A percentile compares a stretch with the other conserved stretches of the same genome.
phyloP scores from a whole-genome alignment of 2,888 invertebrate genomes.

The Chalcis sispes region DNA sequence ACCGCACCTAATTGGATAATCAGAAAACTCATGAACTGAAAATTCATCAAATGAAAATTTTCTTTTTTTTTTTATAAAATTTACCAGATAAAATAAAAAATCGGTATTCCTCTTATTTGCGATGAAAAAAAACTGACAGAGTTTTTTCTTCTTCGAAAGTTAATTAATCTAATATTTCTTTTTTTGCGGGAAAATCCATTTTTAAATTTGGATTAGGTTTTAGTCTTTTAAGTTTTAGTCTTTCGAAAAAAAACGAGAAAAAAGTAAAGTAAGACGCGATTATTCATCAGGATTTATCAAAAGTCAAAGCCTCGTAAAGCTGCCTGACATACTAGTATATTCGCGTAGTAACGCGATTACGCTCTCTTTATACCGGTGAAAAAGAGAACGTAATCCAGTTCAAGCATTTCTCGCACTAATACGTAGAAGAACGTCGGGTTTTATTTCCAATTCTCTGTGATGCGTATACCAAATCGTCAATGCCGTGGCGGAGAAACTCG shows the following conservation, averaged over 20 bases:
- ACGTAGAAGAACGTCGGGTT: constrained; percentile 15
- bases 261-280: neutral
- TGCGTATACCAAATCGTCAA: neutral
- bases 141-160: no score
- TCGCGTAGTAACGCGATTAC: neutral
- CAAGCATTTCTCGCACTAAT: constrained; percentile 11
- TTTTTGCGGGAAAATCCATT: no score
- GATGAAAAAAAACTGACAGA: neutral
- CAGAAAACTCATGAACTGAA: no score
- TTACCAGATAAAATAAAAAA: no score
- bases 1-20: no score
- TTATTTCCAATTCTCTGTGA: constrained; percentile 26
- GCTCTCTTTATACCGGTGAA: neutral
- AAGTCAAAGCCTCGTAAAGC: constrained; percentile 15
- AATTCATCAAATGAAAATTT: no score
- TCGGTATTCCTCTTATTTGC: neutral
- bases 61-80: no score
- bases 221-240: neutral
- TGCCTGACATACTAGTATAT: neutral
- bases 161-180: no score
- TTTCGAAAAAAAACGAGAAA: neutral
- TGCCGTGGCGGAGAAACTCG: no score
- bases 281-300: constrained; percentile 30
- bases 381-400: constrained; percentile 6
- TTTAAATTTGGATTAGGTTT: constrained; percentile 26